Evolutionary conservation across 1,140 invertebrate species (phyloP).

Genomic region (Drosophila nigromelanica): DNA sequence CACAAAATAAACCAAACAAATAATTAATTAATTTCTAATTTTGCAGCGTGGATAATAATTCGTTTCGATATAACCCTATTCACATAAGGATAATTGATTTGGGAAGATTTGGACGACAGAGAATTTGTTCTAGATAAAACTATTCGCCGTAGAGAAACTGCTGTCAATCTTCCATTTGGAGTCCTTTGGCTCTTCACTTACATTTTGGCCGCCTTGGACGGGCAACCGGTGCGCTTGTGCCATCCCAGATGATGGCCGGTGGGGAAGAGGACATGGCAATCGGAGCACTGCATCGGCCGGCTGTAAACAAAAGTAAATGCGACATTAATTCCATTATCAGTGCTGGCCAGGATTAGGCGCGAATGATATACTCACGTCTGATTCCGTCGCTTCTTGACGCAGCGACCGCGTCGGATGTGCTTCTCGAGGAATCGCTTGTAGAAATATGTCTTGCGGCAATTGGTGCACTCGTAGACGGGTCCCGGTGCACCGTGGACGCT

Average conservation of each 20-base stretch:
- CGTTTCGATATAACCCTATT: too few relatives aligned
- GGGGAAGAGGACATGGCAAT: conserved; percentile 82
- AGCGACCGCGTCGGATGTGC: conserved; percentile 80
- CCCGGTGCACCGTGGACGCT: conserved; percentile 74
- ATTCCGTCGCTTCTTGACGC: conserved; percentile 81
- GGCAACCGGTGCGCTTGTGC: conserved; percentile 83
- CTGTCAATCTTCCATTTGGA: too few relatives aligned
- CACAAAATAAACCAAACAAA: too few relatives aligned
- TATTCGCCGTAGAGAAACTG: too few relatives aligned
- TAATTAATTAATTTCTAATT: too few relatives aligned
- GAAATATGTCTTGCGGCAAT: conserved; percentile 81
- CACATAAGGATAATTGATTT: too few relatives aligned
- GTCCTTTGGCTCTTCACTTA: conserved; percentile 29
- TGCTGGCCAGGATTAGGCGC: rapidly evolving
- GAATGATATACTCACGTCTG: conserved; percentile 65
- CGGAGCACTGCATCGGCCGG: conserved; percentile 82
- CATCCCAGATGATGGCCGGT: conserved; percentile 81
- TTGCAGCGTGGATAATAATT: too few relatives aligned
- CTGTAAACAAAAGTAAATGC: conserved; percentile 19
- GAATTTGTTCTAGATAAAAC: too few relatives aligned
- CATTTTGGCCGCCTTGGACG: conserved; percentile 80
- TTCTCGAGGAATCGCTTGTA: conserved; percentile 82
- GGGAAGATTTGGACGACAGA: too few relatives aligned
- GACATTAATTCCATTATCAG: not conserved
- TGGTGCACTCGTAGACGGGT: conserved; percentile 80